A percentile compares a stretch with the other conserved stretches of the same genome.
Conservation (phyloP, 1,140 invertebrate genomes). For the Heliconius congener region DNA sequence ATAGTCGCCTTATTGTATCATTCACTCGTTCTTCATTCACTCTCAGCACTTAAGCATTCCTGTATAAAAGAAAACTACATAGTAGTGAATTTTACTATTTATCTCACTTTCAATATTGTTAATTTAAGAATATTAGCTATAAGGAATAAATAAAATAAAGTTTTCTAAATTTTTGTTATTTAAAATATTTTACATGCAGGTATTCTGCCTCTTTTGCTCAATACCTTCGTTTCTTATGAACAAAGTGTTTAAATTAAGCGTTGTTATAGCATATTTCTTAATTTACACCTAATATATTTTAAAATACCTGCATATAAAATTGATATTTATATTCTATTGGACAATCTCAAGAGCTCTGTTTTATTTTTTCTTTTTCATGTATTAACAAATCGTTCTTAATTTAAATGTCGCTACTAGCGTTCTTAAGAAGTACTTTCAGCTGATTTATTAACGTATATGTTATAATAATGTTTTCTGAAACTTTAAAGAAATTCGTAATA, state of each 20-base stretch:
- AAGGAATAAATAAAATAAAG: constrained; percentile 26
- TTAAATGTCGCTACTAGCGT: background rate
- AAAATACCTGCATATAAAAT: constrained; percentile 22
- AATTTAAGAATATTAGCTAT: constrained; percentile 55
- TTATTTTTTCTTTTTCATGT: background rate
- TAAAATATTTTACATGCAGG: constrained; percentile 27
- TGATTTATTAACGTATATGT: constrained; percentile 33
- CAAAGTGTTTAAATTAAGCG: constrained; percentile 11
- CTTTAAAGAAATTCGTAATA: constrained; percentile 31
- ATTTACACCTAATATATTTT: constrained; percentile 11
- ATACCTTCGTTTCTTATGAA: background rate
- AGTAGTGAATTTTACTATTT: constrained; percentile 64
- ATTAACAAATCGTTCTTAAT: constrained; percentile 17
- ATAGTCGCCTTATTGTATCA: constrained; percentile 16
- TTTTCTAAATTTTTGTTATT: background rate
- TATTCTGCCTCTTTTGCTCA: constrained; percentile 31
- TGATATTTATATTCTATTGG: background rate
- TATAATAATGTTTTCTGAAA: constrained; percentile 38
- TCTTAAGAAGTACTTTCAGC: constrained; percentile 18
- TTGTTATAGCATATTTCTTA: background rate
- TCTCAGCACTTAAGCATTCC: constrained; percentile 55
- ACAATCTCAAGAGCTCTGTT: background rate
- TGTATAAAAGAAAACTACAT: constrained; percentile 56
- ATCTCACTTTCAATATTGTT: constrained; percentile 67
- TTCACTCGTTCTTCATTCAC: constrained; percentile 18